Percentiles rank a stretch among this genome's conserved stretches.
phyloP scores from a whole-genome alignment of 64 coral and sea anemone species.

The Cladopsammia gracilis region DNA sequence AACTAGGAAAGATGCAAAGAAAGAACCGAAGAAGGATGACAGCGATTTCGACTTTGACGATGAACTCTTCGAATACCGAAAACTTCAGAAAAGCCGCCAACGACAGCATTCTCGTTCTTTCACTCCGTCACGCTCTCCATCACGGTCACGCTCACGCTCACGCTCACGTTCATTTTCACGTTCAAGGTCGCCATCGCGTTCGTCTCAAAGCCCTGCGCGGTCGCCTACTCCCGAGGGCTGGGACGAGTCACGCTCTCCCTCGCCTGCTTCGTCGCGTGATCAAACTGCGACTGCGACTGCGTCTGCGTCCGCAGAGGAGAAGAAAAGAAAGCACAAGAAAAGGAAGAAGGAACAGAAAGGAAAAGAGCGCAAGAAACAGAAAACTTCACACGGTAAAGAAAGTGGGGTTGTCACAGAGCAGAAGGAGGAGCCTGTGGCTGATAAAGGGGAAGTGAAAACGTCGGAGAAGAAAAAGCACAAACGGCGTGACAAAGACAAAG shows the following conservation, averaged over 20 bases:
- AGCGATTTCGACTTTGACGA: constrained; percentile 63
- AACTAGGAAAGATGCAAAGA: constrained; percentile 6
- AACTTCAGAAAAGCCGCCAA: constrained; percentile 63
- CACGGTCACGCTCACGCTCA: constrained; percentile 44
- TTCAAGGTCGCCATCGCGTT: constrained; percentile 55
- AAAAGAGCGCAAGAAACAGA: constrained; percentile 63
- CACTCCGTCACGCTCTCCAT: constrained; percentile 24
- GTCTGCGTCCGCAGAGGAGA: not conserved
- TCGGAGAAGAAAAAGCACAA: constrained; percentile 21
- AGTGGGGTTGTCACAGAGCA: not conserved
- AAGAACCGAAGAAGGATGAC: constrained; percentile 12
- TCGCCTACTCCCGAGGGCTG: constrained; percentile 75
- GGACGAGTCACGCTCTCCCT: constrained; percentile 73
- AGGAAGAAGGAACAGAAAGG: constrained; percentile 70
- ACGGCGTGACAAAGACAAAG: not conserved
- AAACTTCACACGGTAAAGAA: not conserved
- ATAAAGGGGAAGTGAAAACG: constrained; percentile 6
- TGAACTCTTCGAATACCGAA: constrained; percentile 58
- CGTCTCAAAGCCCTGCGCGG: constrained; percentile 50
- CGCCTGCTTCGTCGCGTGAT: constrained; percentile 25
- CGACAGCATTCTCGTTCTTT: constrained; percentile 27
- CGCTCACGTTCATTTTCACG: constrained; percentile 44
- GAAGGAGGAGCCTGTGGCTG: not conserved
- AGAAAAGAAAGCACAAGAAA: constrained; percentile 58
- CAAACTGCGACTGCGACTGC: not conserved